Conservation (phyloP, 2,888 invertebrate genomes). For the Drosophila barbarae region DNA sequence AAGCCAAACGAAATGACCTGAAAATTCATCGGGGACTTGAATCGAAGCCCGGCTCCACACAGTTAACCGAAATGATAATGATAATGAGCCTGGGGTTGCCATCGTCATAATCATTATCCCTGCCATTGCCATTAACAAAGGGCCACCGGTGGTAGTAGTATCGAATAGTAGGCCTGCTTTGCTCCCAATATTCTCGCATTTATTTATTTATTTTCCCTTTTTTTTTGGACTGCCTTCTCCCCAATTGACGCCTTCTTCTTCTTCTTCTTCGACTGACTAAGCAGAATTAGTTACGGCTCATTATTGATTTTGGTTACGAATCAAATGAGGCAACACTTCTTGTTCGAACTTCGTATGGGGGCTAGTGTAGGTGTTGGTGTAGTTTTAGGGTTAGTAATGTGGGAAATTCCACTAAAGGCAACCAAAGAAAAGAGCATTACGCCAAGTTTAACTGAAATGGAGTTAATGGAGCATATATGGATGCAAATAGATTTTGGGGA, state of each 20-base stretch:
- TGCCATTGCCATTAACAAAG: conserved; percentile 33
- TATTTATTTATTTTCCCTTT: background rate
- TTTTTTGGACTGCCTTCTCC: background rate
- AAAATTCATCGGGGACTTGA: conserved; percentile 44
- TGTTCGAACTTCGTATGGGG: background rate
- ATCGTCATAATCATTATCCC: conserved; percentile 31
- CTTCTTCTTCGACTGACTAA: conserved; percentile 37
- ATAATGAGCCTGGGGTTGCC: conserved; percentile 31
- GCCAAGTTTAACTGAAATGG: background rate
- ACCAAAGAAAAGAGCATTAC: background rate
- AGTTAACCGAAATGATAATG: conserved; percentile 31
- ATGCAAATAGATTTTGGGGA: background rate
- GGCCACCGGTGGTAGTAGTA: conserved; percentile 14
- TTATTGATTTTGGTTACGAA: conserved; percentile 49
- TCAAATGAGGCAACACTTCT: conserved; percentile 43
- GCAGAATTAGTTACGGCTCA: conserved; percentile 44
- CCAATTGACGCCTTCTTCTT: conserved; percentile 28
- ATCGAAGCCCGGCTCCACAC: conserved; percentile 1
- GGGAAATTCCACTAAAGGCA: conserved; percentile 1
- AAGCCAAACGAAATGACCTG: conserved; percentile 46
- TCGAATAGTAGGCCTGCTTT: conserved; percentile 11
- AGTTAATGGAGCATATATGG: background rate
- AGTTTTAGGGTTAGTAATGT: background rate
- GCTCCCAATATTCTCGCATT: conserved; percentile 6
- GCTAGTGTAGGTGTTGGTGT: background rate